Evolutionary conservation across 2,113 vertebrate species (phyloP), one percentile per base, ranked within the genome.

Genomic region (Tychaedon coryphoeus): DNA sequence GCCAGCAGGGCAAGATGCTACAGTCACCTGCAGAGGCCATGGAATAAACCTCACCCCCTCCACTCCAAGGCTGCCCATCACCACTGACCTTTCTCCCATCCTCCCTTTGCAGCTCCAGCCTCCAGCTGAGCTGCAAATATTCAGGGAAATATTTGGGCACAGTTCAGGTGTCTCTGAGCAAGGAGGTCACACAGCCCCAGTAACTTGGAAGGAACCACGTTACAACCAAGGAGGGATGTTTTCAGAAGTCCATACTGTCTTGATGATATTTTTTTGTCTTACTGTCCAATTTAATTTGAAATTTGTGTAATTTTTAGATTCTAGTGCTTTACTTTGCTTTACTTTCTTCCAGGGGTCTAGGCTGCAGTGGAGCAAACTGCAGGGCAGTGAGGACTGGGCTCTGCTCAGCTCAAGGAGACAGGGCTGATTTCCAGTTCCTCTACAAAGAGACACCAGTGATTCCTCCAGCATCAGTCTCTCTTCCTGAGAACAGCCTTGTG

Each of bases 1-100:
- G 1, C 48, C 82, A 76, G 64, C 65, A 65, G 65, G 87, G 23
- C 76, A 78, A 36, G 42, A 48, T 43, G 29, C 58, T 60, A 45
- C 61, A 5, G 33, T 16, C 36, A n/a, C 25, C 47, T 34, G n/a
- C 53, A 72, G 47, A 69, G 45, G 28, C 38, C 0, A 0, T 26
- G 67, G 74, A 29, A 60, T n/a, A 50, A 77, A 40, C 28, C 38
- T 42, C 6, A 40, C 7, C 50, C 43, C 23, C 78, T 77, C n/a
- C 40, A 69, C 3, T 3, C 29, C 2, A 0, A n/a, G 14, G 11
- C 3, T 79, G n/a, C 25, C 62, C 67, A 47, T 40, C 6, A 0
- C n/a, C 8, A 1, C 24, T 56, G 8, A 47, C 20, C 42, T 64
- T 62, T 24, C 31, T 74, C 71, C 51, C 31, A 34, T 51, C 64